Evolutionary conservation across 92 coral and sea anemone genomes (phyloP).

Genomic region (Zoanthus gigantus): DNA sequence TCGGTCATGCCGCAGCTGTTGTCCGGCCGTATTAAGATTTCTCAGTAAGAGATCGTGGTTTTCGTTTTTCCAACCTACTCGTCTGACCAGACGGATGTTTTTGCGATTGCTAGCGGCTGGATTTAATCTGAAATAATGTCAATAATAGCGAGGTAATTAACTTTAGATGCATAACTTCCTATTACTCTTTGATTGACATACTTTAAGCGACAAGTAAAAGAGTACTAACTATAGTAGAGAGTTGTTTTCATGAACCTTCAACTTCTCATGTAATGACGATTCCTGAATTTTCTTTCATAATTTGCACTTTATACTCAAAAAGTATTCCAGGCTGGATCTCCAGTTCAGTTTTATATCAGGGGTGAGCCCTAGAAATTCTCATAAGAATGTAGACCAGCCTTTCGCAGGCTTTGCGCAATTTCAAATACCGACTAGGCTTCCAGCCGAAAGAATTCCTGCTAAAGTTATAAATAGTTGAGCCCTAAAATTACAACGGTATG

Average conservation of each 20-base stretch:
- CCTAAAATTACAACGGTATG: slow-evolving; percentile 6
- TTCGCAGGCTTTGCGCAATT: not conserved
- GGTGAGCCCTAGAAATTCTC: not conserved
- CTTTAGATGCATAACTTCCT: slow-evolving; percentile 24
- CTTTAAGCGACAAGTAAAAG: slow-evolving; percentile 16
- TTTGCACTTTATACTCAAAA: slow-evolving; percentile 3
- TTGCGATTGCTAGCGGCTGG: slow-evolving; percentile 45
- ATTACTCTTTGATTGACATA: slow-evolving; percentile 39
- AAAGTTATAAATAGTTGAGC: slow-evolving; percentile 6
- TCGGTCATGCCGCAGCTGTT: slow-evolving; percentile 32
- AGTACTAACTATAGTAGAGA: not conserved
- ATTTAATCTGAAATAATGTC: slow-evolving; percentile 49
- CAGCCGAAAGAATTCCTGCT: not conserved
- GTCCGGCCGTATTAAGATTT: slow-evolving; percentile 15
- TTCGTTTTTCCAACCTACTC: slow-evolving; percentile 36
- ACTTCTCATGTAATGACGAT: not conserved
- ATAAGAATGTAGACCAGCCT: not conserved
- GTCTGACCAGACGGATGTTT: slow-evolving; percentile 45
- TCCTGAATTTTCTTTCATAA: not conserved
- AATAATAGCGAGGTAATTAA: slow-evolving; percentile 47
- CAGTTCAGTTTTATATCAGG: not conserved
- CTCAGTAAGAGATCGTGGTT: slow-evolving; percentile 29
- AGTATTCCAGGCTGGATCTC: not conserved
- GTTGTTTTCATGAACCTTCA: slow-evolving; percentile 6
- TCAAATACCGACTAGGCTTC: not conserved